Evolutionary conservation across 2,113 vertebrate genomes (phyloP).

Genomic region (Platysteira castanea): DNA sequence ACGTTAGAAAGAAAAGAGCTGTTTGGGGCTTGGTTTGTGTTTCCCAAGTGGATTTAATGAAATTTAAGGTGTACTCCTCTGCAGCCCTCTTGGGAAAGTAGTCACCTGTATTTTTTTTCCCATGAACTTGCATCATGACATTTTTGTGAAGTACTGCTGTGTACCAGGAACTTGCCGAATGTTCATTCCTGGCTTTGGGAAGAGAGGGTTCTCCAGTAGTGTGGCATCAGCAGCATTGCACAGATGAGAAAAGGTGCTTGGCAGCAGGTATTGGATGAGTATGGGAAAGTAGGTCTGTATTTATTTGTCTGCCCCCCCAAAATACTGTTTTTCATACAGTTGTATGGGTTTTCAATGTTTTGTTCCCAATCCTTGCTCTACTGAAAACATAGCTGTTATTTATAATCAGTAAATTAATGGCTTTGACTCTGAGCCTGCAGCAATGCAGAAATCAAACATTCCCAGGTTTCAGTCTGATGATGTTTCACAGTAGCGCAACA

Average conservation of each 20-base stretch:
- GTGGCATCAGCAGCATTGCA: rapidly evolving
- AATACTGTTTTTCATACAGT: neutral
- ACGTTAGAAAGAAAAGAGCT: neutral
- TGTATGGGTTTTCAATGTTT: neutral
- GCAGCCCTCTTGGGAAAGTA: neutral
- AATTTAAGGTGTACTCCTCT: neutral
- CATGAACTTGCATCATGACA: rapidly evolving
- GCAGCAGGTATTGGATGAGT: neutral
- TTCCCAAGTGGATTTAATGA: neutral
- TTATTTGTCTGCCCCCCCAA: neutral
- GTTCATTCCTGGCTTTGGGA: neutral
- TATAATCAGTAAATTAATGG: neutral
- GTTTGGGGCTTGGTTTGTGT: neutral
- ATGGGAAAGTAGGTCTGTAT: neutral
- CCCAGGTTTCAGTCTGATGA: neutral
- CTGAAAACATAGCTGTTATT: neutral
- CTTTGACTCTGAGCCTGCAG: neutral
- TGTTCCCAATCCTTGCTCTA: neutral
- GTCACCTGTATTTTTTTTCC: neutral
- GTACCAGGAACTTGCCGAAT: neutral
- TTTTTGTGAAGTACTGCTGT: neutral
- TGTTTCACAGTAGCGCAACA: neutral
- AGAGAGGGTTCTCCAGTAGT: neutral
- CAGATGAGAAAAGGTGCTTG: neutral
- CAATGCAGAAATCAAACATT: neutral